phyloP scores from a whole-genome alignment of 2,888 invertebrate genomes.

The Rosalia funebris region DNA sequence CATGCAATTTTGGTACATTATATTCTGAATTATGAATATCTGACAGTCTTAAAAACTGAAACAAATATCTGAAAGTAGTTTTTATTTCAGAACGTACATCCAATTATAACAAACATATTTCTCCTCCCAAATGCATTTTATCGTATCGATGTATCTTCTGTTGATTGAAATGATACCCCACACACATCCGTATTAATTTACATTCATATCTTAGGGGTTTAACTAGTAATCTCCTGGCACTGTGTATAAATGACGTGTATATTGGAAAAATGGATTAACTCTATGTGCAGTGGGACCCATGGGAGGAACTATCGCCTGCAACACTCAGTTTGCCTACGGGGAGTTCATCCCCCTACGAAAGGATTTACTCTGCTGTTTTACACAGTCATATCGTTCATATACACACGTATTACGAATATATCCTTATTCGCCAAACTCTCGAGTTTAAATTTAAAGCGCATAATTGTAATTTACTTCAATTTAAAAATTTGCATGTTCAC shows the following conservation, averaged over 20 bases:
- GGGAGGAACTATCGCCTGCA: slow-evolving; percentile 61
- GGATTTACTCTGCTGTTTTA: slow-evolving; percentile 46
- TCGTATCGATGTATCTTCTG: background rate
- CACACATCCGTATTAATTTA: slow-evolving; percentile 41
- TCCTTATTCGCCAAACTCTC: slow-evolving; percentile 14
- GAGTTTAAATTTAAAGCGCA: no score
- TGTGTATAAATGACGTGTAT: slow-evolving; percentile 62
- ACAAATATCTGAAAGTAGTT: no score
- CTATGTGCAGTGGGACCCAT: slow-evolving; percentile 55
- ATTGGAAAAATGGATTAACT: slow-evolving; percentile 64
- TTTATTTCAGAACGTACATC: no score
- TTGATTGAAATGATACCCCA: slow-evolving; percentile 36
- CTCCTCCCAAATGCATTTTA: background rate
- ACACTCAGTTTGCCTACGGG: slow-evolving; percentile 57
- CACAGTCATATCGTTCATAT: slow-evolving; percentile 42
- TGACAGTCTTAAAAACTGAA: no score
- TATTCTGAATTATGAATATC: no score
- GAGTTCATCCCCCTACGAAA: slow-evolving; percentile 44
- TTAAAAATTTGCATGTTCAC: no score
- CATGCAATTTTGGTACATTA: no score
- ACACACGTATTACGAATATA: slow-evolving; percentile 37
- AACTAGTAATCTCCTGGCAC: slow-evolving; percentile 55
- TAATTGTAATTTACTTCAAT: no score
- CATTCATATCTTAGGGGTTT: slow-evolving; percentile 49
- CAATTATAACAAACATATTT: no score